These are phyloP conservation scores for Lampropteryx suffumata DNA, from an alignment of 2,888 invertebrate species.

Conservation along the genomic window DNA sequence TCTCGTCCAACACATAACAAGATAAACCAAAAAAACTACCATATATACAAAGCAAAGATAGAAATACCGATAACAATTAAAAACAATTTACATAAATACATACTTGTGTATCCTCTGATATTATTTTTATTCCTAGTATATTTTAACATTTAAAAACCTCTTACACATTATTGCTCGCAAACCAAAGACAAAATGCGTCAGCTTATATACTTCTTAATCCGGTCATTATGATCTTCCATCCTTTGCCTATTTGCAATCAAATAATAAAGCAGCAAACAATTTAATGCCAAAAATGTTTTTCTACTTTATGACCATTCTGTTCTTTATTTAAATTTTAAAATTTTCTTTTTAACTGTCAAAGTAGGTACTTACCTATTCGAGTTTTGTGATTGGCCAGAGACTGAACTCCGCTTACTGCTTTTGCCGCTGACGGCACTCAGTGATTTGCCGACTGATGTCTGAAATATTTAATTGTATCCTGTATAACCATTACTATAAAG, in stretches of 20 bases:
- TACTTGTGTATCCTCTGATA: slow-evolving; percentile 76
- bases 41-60: slow-evolving; percentile 60
- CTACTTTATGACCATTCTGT: slow-evolving; percentile 30
- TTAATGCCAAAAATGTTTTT: slow-evolving; percentile 53
- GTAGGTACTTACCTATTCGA: slow-evolving; percentile 74
- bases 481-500: background rate
- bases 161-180: slow-evolving; percentile 62
- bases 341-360: slow-evolving; percentile 16
- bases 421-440: slow-evolving; percentile 73
- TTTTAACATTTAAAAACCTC: slow-evolving; percentile 25
- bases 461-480: slow-evolving; percentile 28
- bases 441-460: slow-evolving; percentile 77
- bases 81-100: slow-evolving; percentile 44
- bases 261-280: slow-evolving; percentile 78
- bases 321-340: slow-evolving; percentile 27
- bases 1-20: slow-evolving; percentile 38
- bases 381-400: slow-evolving; percentile 74
- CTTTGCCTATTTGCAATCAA: slow-evolving; percentile 51
- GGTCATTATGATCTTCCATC: slow-evolving; percentile 30
- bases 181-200: slow-evolving; percentile 74
- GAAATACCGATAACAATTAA: slow-evolving; percentile 40
- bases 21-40: slow-evolving; percentile 50
- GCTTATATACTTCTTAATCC: slow-evolving; percentile 41
- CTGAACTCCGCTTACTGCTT: slow-evolving; percentile 74
- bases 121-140: slow-evolving; percentile 31